These are phyloP conservation scores for Drosophila pseudotakahashii DNA, from an alignment of 2,888 invertebrate genomes.

Conservation along the genomic window DNA sequence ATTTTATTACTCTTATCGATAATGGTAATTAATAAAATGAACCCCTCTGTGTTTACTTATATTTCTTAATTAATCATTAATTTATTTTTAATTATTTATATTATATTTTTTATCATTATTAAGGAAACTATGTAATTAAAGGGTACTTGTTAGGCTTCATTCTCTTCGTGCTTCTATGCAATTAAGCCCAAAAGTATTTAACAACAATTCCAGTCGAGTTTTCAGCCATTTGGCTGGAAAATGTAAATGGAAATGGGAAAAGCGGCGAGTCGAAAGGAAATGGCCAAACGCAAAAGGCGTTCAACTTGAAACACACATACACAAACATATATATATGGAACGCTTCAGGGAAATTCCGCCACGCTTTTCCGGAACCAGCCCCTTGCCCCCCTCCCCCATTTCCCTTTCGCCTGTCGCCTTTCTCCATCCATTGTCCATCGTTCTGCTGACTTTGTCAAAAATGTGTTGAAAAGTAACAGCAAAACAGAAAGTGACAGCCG, in stretches of 20 bases:
- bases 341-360: conserved; percentile 6
- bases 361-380: background rate
- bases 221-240: conserved; percentile 33
- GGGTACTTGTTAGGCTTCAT: background rate
- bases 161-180: conserved; percentile 6
- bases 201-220: conserved; percentile 45
- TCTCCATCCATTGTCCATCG: conserved; percentile 20
- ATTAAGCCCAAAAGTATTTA: conserved; percentile 44
- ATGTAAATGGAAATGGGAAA: conserved; percentile 32
- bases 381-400: background rate
- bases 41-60: too few relatives aligned
- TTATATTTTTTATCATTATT: too few relatives aligned
- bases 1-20: too few relatives aligned
- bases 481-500: conserved; percentile 45
- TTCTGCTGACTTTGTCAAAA: conserved; percentile 61
- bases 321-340: conserved; percentile 14
- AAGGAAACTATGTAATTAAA: background rate
- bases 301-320: conserved; percentile 47
- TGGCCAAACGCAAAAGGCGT: conserved; percentile 48
- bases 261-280: conserved; percentile 37
- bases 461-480: conserved; percentile 47
- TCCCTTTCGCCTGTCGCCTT: background rate
- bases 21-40: too few relatives aligned
- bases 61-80: too few relatives aligned
- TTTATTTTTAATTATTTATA: too few relatives aligned